Conservation (phyloP, 2,113 vertebrate genomes). For the Tupaia tana region DNA sequence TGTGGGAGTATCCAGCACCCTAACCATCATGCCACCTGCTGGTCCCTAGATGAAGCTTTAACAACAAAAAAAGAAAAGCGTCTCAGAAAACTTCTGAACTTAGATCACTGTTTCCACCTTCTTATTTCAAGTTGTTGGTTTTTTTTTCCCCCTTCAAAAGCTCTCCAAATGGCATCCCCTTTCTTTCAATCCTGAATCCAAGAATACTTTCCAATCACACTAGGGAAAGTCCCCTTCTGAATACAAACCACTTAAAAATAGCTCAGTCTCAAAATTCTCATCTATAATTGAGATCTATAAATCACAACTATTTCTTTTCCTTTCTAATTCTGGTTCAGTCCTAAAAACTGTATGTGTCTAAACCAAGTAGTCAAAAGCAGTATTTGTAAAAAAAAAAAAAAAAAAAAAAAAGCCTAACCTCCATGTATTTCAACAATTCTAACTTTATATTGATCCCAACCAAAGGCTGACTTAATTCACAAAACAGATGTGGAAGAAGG, state of each 20-base stretch:
- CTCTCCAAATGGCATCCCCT: not conserved
- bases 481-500: not conserved
- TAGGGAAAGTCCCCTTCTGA: conserved; percentile 38
- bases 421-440: not conserved
- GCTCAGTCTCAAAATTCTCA: conserved; percentile 29
- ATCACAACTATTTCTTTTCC: not conserved
- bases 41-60: too few species aligned
- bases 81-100: not conserved
- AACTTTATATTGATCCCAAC: not conserved
- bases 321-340: not conserved
- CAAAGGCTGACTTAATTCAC: not conserved
- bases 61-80: too few species aligned
- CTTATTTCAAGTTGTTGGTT: not conserved
- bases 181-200: not conserved
- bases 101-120: not conserved
- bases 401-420: not conserved
- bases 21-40: too few species aligned
- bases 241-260: conserved; percentile 34
- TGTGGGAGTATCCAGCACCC: too few species aligned
- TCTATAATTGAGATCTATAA: conserved; percentile 1
- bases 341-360: conserved; percentile 48
- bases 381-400: not conserved
- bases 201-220: not conserved
- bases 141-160: not conserved
- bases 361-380: not conserved